These are phyloP conservation scores for Megalopta genalis DNA, from an alignment of 1,140 invertebrate genomes.

Conservation along the genomic window DNA sequence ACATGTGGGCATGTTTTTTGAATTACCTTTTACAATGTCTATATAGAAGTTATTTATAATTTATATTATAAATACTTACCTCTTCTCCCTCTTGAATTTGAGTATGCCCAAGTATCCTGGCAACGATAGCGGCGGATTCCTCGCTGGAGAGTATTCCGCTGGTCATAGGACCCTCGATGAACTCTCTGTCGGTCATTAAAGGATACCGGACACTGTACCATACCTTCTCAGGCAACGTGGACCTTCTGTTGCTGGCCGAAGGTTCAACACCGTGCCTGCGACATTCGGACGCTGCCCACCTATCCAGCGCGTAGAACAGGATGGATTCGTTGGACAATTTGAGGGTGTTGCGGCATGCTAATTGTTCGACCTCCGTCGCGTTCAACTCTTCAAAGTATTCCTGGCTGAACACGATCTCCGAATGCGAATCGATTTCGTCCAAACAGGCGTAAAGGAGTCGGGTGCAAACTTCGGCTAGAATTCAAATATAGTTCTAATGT, in stretches of 20 bases:
- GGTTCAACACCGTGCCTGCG: conserved; percentile 83
- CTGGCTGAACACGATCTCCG: conserved; percentile 82
- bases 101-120: conserved; percentile 68
- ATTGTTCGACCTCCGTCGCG: conserved; percentile 81
- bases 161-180: conserved; percentile 79
- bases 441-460: conserved; percentile 83
- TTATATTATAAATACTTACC: too few relatives aligned
- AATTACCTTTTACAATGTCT: too few relatives aligned
- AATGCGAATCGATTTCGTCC: conserved; percentile 82
- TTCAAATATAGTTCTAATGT: neutral
- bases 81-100: conserved; percentile 33
- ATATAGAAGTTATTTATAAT: too few relatives aligned
- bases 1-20: too few relatives aligned
- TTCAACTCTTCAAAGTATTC: conserved; percentile 85
- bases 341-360: conserved; percentile 83
- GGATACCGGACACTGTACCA: conserved; percentile 85
- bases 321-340: conserved; percentile 80
- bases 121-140: conserved; percentile 69
- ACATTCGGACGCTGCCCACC: conserved; percentile 86
- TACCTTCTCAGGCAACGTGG: conserved; percentile 83
- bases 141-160: conserved; percentile 72
- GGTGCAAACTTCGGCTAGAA: conserved; percentile 78
- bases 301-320: conserved; percentile 82
- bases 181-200: conserved; percentile 83
- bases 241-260: conserved; percentile 82